Percentiles rank a stretch among this genome's conserved stretches.
Conservation (phyloP, 2,113 vertebrate genomes). For the Lasiurus cinereus region DNA sequence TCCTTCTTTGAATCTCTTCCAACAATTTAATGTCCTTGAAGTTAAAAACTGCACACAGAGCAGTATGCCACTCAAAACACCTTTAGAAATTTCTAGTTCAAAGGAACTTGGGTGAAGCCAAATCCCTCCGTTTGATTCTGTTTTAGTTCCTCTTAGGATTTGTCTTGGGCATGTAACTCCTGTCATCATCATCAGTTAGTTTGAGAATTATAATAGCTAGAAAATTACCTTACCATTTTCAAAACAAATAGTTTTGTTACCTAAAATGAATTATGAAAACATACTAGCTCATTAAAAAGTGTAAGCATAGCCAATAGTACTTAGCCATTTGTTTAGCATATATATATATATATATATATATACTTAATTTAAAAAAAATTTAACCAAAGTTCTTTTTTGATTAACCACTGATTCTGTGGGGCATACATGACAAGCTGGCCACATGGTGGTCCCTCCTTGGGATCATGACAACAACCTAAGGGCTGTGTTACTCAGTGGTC, state of each 20-base stretch:
- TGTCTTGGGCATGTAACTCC: not conserved
- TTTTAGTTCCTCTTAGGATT: not conserved
- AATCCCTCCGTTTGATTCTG: not conserved
- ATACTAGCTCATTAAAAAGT: constrained; percentile 34
- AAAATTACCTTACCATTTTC: constrained; percentile 21
- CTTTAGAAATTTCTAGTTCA: constrained; percentile 53
- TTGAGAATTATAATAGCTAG: constrained; percentile 19
- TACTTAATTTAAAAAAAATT: not conserved
- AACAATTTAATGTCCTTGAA: constrained; percentile 55
- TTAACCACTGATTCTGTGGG: not conserved
- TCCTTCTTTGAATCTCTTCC: constrained; percentile 63
- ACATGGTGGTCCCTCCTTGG: rapidly evolving
- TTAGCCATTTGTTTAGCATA: not conserved
- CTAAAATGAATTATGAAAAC: constrained; percentile 26
- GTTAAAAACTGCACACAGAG: constrained; percentile 39
- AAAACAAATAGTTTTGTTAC: not conserved
- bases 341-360: too few relatives aligned
- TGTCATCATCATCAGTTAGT: not conserved
- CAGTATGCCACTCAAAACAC: not conserved
- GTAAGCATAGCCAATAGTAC: not conserved
- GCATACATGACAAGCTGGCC: not conserved
- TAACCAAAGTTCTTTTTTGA: not conserved
- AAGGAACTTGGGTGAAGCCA: not conserved
- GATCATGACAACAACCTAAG: rapidly evolving
- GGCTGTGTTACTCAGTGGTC: not conserved